These are phyloP conservation scores for Drosophila paranaensis DNA, from an alignment of 2,888 invertebrate species.

Conservation along the genomic window DNA sequence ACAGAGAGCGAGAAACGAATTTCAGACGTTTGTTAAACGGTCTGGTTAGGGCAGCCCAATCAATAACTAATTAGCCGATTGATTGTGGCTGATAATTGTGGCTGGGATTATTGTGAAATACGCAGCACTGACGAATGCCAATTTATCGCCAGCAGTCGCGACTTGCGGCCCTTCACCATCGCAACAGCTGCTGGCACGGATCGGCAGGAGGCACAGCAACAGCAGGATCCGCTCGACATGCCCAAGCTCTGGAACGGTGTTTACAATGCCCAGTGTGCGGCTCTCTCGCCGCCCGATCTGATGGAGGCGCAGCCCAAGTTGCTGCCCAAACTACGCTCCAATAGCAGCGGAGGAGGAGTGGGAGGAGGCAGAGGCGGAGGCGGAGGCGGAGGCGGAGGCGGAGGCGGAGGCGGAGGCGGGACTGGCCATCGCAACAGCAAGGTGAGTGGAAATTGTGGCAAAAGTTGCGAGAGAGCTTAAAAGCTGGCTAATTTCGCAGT, in stretches of 20 bases:
- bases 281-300: constrained; percentile 71
- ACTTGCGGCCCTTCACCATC: constrained; percentile 68
- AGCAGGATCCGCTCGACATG: constrained; percentile 57
- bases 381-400: not conserved
- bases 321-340: constrained; percentile 66
- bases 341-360: constrained; percentile 13
- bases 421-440: constrained; percentile 61
- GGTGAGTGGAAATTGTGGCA: constrained; percentile 55
- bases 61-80: constrained; percentile 74
- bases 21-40: constrained; percentile 31
- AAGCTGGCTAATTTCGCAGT: constrained; percentile 49
- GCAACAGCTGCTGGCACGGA: constrained; percentile 41
- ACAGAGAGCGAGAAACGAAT: constrained; percentile 20
- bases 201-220: not conserved
- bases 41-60: constrained; percentile 55
- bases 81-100: constrained; percentile 53
- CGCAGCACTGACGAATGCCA: constrained; percentile 6
- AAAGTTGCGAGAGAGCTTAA: not conserved
- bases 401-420: not conserved
- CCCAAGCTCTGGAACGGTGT: constrained; percentile 71
- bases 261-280: constrained; percentile 49
- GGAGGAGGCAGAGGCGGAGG: not conserved
- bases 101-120: constrained; percentile 61
- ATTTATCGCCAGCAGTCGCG: constrained; percentile 45
- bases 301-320: constrained; percentile 77